phyloP scores from a whole-genome alignment of 2,888 invertebrate species.

The Orthosia gracilis region DNA sequence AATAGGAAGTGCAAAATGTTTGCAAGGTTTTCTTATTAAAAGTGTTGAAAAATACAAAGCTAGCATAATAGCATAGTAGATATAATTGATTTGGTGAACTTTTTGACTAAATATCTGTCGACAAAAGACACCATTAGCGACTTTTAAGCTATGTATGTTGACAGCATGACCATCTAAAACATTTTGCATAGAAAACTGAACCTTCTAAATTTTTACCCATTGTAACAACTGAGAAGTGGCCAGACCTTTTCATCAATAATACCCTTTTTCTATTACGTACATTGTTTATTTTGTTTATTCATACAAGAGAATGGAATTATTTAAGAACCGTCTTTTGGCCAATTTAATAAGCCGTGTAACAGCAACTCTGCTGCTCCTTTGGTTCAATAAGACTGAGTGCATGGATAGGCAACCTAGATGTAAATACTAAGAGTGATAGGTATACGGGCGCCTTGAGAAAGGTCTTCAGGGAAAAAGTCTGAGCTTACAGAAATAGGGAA shows the following conservation, averaged over 20 bases:
- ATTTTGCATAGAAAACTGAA: not conserved
- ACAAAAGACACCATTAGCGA: too few species aligned
- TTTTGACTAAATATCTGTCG: too few species aligned
- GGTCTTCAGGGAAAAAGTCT: not conserved
- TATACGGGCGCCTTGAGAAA: not conserved
- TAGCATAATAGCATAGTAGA: too few species aligned
- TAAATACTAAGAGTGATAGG: not conserved
- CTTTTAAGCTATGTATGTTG: too few species aligned
- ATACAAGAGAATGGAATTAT: too few species aligned
- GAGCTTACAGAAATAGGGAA: not conserved
- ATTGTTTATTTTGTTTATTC: constrained; percentile 43
- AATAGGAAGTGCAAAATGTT: too few species aligned
- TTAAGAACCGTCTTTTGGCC: constrained; percentile 16
- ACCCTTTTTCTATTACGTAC: constrained; percentile 43
- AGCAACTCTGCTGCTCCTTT: not conserved
- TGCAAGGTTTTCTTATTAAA: too few species aligned
- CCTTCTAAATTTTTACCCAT: constrained; percentile 12
- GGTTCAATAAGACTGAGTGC: not conserved
- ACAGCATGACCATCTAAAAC: not conserved
- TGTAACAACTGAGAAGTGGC: constrained; percentile 21
- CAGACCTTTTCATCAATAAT: constrained; percentile 50
- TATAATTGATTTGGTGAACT: too few species aligned
- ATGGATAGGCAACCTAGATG: not conserved
- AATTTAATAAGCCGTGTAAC: constrained; percentile 22
- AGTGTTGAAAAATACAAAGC: too few species aligned